Percentiles rank a stretch among this genome's conserved stretches.
Evolutionary conservation across 2,113 vertebrate genomes (phyloP).

Genomic region (Progne subis): DNA sequence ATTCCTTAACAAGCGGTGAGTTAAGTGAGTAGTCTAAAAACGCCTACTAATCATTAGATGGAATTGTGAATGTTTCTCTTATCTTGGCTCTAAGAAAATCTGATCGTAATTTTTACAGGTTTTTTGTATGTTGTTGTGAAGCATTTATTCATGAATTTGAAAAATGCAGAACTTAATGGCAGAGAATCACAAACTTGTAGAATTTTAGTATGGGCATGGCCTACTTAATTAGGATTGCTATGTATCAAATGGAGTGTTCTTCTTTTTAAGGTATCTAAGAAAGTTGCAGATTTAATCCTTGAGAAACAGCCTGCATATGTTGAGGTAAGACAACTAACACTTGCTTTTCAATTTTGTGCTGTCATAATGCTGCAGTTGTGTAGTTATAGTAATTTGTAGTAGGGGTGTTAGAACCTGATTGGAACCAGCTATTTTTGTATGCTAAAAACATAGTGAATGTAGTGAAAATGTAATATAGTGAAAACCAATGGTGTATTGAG

Average conservation of each 20-base stretch:
- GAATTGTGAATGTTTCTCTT: not conserved
- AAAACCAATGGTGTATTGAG: not conserved
- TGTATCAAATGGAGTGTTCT: not conserved
- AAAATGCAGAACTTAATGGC: not conserved
- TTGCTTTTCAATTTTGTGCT: not conserved
- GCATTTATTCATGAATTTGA: not conserved
- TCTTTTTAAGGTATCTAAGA: constrained; percentile 91
- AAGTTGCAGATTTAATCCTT: constrained; percentile 96
- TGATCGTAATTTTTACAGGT: not conserved
- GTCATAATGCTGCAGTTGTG: not conserved
- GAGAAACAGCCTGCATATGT: constrained; percentile 98
- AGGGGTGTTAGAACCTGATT: not conserved
- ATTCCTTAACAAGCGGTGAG: not conserved
- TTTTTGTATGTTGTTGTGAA: not conserved
- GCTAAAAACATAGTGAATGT: not conserved
- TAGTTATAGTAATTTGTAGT: not conserved
- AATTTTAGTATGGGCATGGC: not conserved
- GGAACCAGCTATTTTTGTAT: not conserved
- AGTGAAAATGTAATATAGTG: no score
- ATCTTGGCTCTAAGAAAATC: not conserved
- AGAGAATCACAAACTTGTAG: not conserved
- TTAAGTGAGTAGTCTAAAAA: not conserved
- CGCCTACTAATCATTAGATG: not conserved
- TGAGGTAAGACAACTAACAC: constrained; percentile 84
- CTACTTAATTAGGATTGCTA: not conserved